Conservation (phyloP, 2,113 vertebrate genomes). For the Grammomys surdaster region DNA sequence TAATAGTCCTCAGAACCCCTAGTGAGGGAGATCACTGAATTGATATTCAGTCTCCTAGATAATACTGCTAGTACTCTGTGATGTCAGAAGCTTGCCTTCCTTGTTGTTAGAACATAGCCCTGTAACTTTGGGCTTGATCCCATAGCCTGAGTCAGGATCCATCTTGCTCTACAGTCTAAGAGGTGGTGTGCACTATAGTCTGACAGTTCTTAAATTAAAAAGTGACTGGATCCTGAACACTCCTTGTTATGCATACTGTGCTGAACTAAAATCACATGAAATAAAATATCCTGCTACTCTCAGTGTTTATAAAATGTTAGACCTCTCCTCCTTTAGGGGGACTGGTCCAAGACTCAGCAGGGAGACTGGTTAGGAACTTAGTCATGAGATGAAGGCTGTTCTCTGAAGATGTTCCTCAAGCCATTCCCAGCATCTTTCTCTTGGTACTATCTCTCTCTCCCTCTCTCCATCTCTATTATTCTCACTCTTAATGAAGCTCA, state of each 20-base stretch:
- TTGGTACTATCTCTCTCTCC: neutral
- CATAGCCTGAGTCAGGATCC: neutral
- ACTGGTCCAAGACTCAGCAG: neutral
- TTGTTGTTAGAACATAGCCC: neutral
- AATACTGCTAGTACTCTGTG: neutral
- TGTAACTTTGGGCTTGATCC: neutral
- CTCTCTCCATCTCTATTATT: neutral
- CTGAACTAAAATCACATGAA: neutral
- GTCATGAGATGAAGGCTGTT: neutral
- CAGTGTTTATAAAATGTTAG: neutral
- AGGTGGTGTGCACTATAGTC: neutral
- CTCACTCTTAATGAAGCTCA: neutral
- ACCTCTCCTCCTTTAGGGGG: neutral
- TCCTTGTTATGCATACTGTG: no score
- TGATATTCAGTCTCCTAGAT: neutral
- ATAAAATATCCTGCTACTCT: neutral
- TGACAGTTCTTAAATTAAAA: neutral
- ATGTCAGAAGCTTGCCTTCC: neutral
- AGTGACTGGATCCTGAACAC: neutral
- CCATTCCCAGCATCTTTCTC: neutral
- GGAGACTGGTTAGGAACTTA: neutral
- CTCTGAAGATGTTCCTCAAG: neutral
- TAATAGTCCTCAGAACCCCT: neutral
- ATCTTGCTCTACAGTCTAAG: neutral
- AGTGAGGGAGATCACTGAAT: neutral